Percentiles rank a stretch among this genome's conserved stretches.
These are phyloP conservation scores for Xylocopa sonorina DNA, from an alignment of 1,140 invertebrate genomes.

Conservation along the genomic window DNA sequence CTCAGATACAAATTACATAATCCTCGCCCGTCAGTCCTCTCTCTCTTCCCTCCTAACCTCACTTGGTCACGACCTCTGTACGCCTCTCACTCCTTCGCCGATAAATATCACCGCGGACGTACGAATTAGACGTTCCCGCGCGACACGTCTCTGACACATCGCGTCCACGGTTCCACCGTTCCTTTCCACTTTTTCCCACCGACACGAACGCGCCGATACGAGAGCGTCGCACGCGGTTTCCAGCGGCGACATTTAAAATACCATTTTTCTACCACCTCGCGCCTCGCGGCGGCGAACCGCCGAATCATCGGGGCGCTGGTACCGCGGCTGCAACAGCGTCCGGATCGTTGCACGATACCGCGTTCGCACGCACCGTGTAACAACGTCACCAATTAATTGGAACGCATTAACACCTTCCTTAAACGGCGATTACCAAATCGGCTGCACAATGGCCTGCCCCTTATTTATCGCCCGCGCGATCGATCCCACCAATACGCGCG, in stretches of 20 bases:
- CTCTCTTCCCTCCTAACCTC: too few relatives aligned
- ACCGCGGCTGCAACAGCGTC: too few relatives aligned
- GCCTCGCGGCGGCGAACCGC: not conserved
- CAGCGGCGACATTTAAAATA: not conserved
- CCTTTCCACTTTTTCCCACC: not conserved
- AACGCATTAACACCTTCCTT: conserved; percentile 39
- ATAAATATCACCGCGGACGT: conserved; percentile 34
- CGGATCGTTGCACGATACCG: too few relatives aligned
- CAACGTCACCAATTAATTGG: conserved; percentile 31
- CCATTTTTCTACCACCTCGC: not conserved
- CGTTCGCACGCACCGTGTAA: not conserved
- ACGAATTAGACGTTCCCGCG: conserved; percentile 29
- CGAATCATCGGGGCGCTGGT: not conserved
- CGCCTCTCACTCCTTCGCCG: conserved; percentile 1
- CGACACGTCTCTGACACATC: conserved; percentile 4
- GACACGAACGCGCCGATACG: not conserved
- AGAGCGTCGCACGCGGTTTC: not conserved
- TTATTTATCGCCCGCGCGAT: conserved; percentile 29
- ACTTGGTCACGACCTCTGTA: not conserved
- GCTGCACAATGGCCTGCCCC: conserved; percentile 10
- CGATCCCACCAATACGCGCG: not conserved
- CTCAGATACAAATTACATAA: conserved; percentile 71
- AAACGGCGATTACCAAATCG: conserved; percentile 48
- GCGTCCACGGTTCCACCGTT: conserved; percentile 7
- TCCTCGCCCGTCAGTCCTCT: conserved; percentile 49